Base-by-base conservation (phyloP, 2,888 invertebrate species). In the Drosophila pseudotakahashii region DNA sequence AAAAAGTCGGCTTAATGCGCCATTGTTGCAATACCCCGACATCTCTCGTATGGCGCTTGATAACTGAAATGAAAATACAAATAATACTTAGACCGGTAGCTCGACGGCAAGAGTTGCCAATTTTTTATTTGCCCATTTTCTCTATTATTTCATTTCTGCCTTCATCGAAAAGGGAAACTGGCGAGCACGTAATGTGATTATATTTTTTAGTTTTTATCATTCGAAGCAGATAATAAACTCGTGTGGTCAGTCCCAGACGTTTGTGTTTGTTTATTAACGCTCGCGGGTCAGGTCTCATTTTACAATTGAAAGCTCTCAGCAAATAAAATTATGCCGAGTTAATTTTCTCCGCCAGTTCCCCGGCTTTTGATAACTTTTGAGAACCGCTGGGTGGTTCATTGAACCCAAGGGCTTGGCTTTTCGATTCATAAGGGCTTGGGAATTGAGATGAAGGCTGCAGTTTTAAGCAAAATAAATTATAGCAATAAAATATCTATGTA, bases 21-120 rank as follows among this genome's bases (percentile, higher is more conserved):
- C 76, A 89, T 89, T 82, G 81, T 82, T 82, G 89, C 85, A 83
- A 83, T 70, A 55, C 36, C 48, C 37, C 64, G 44, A 69, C 66
- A 54, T 14, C 67, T 37, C 6, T 34, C 47, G 52, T 66, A 73
- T 69, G 34, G 47, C 67, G 69, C 54, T 77, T 75, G 82, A 75
- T 82, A 77, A 72, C 74, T 52, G 44, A 59, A 63, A 69, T 59
- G 39, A 44, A 59, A 60, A 55, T 59, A 42, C 41, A 59, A 60
- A 55, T 59, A 42, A 64, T 58, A 60, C 54, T 52, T 60, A 70
- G 61, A 63, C 71, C 66, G 70, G 69, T 55, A 72, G 57, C 57
- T 37, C 44, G 36, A 16, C 26, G 44, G n/a, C 60, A 60, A 60
- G 60, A 45, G 37, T 69, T 45, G 30, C 37, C n/a, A 52, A 55